Percentiles rank a stretch among this genome's conserved stretches.
phyloP scores from a whole-genome alignment of 1,140 invertebrate genomes.

The Drosophila hydei region DNA sequence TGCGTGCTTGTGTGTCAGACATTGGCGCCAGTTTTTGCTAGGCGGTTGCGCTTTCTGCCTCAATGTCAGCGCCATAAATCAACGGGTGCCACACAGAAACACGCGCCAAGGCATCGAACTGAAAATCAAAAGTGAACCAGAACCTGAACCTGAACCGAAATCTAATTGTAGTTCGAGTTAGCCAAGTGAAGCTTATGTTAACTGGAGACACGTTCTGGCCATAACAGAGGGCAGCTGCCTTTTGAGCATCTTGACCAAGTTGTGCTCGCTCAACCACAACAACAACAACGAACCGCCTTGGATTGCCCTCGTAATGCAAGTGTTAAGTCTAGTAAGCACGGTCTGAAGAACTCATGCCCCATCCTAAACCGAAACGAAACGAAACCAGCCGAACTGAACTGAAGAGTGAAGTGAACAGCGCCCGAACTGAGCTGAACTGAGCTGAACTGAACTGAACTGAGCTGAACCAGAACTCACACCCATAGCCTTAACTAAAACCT shows the following conservation, averaged over 20 bases:
- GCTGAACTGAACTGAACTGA: not conserved
- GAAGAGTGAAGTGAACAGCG: not conserved
- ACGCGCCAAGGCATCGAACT: constrained; percentile 23
- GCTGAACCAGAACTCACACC: not conserved
- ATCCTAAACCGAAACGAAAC: no score
- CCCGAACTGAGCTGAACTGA: not conserved
- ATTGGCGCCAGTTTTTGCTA: constrained; percentile 43
- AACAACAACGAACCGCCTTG: constrained; percentile 3
- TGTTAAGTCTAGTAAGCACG: constrained; percentile 15
- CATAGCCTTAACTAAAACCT: constrained; percentile 31
- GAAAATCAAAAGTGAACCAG: constrained; percentile 1
- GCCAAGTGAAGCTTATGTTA: not conserved
- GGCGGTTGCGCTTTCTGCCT: constrained; percentile 44
- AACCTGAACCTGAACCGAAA: constrained; percentile 11
- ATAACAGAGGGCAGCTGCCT: not conserved
- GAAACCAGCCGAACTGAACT: no score
- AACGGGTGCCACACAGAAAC: constrained; percentile 41
- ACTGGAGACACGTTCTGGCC: constrained; percentile 2
- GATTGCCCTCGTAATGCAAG: constrained; percentile 4
- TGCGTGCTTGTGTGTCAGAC: constrained; percentile 14
- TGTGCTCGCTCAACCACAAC: constrained; percentile 15
- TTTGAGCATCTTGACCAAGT: constrained; percentile 20
- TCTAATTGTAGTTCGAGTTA: not conserved
- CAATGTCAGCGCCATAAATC: constrained; percentile 61
- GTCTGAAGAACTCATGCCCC: constrained; percentile 1